phyloP scores from a whole-genome alignment of 2,113 vertebrate species.

The Cyprinodon brontotheroides region DNA sequence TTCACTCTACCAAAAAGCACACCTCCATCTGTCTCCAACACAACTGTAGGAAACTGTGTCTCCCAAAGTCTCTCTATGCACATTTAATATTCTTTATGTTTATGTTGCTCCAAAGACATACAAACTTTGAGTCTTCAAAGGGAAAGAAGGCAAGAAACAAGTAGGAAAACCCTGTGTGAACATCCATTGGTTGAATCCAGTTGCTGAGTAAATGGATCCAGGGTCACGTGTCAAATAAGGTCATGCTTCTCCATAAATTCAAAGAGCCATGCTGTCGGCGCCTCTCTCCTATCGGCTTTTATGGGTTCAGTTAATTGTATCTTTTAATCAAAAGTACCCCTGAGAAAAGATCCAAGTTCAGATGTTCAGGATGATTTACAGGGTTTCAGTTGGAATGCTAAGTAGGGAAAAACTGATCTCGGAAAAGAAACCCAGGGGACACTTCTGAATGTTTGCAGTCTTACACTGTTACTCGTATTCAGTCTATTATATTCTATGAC shows the following conservation, averaged over 20 bases:
- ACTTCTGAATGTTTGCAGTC: slow-evolving; percentile 58
- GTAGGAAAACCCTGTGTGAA: slow-evolving; percentile 23
- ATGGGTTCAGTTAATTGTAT: slow-evolving; percentile 72
- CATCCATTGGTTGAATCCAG: slow-evolving; percentile 52
- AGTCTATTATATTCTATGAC: background rate
- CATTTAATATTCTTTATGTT: background rate
- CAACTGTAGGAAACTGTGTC: slow-evolving; percentile 41
- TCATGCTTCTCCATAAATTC: slow-evolving; percentile 64
- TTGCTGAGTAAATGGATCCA: slow-evolving; percentile 53
- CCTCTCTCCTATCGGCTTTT: slow-evolving; percentile 57
- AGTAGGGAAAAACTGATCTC: slow-evolving; percentile 57
- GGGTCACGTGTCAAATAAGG: slow-evolving; percentile 55
- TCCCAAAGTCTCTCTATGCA: background rate
- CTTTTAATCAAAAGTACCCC: slow-evolving; percentile 74
- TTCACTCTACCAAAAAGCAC: slow-evolving; percentile 42
- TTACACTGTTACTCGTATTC: slow-evolving; percentile 19
- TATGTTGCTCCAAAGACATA: background rate
- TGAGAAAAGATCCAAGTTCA: slow-evolving; percentile 67
- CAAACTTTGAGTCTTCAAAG: slow-evolving; percentile 5
- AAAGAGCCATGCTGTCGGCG: slow-evolving; percentile 39
- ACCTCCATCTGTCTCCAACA: slow-evolving; percentile 8
- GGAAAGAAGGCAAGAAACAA: slow-evolving; percentile 20
- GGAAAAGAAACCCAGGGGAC: slow-evolving; percentile 55
- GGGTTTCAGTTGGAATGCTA: slow-evolving; percentile 58
- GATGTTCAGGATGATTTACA: slow-evolving; percentile 69